phyloP scores from a whole-genome alignment of 2,797 vertebrate species.

The Manis pentadactyla region DNA sequence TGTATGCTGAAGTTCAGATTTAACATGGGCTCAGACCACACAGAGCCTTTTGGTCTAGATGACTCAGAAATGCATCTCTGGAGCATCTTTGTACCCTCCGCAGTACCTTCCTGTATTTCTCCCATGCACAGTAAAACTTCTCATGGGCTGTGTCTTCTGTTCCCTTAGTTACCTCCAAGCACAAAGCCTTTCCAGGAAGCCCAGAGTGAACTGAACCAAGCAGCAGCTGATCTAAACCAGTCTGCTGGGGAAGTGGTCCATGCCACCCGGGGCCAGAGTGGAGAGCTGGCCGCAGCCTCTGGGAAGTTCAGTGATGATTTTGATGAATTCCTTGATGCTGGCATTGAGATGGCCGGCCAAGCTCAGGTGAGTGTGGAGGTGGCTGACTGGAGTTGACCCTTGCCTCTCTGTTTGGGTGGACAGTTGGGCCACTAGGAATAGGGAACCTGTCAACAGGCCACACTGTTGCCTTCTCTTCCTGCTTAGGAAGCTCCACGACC shows the following conservation, averaged over 20 bases:
- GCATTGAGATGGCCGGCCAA: constrained; percentile 99
- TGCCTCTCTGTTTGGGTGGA: background rate
- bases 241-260: constrained; percentile 98
- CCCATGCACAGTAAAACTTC: background rate
- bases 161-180: constrained; percentile 93
- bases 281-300: constrained; percentile 95
- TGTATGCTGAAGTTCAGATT: background rate
- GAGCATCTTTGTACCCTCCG: background rate
- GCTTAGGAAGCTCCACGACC: background rate
- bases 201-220: constrained; percentile 97
- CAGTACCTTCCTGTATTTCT: background rate
- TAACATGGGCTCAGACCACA: background rate
- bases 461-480: background rate
- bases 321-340: constrained; percentile 98
- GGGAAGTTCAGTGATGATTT: constrained; percentile 99
- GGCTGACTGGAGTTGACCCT: background rate
- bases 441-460: background rate
- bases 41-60: background rate
- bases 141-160: background rate
- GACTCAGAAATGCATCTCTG: background rate
- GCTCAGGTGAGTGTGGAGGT: constrained; percentile 91
- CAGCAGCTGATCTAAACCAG: constrained; percentile 97
- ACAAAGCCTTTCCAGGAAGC: constrained; percentile 98
- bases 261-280: constrained; percentile 95
- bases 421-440: background rate